Conservation (phyloP, 2,113 vertebrate genomes). For the Eupsittula cactorum region DNA sequence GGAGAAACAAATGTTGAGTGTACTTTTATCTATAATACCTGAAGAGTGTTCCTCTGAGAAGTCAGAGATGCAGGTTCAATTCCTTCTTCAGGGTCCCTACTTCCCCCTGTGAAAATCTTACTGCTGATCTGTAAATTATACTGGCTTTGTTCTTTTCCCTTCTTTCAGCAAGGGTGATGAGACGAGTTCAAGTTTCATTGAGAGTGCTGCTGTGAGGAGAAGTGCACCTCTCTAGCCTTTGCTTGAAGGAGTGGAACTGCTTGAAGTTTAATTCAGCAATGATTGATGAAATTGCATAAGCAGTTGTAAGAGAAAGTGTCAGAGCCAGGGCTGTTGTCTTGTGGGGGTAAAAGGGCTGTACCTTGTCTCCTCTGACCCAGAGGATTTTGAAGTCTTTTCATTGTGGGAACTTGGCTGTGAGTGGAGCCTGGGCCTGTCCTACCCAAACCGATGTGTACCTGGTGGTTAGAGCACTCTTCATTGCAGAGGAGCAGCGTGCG, state of each 20-base stretch:
- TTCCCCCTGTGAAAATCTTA: background rate
- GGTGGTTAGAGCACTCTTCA: rapidly evolving
- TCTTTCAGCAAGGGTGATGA: background rate
- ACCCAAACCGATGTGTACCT: background rate
- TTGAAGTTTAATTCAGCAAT: background rate
- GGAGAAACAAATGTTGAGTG: background rate
- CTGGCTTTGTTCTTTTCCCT: background rate
- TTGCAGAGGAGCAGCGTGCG: background rate
- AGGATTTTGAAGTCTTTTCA: background rate
- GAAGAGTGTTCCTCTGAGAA: background rate
- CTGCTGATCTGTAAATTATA: background rate
- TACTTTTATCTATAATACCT: background rate
- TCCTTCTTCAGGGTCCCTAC: background rate
- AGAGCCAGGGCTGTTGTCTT: background rate
- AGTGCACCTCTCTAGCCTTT: background rate
- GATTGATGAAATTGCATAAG: background rate
- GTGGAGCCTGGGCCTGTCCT: background rate
- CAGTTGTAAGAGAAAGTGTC: background rate
- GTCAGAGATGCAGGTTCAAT: background rate
- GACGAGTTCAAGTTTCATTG: background rate
- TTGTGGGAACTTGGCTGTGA: background rate
- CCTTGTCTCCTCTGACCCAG: background rate
- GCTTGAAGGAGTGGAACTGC: background rate
- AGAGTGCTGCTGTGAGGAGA: background rate
- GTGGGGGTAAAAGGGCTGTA: background rate